Evolutionary conservation across 1,140 invertebrate species (phyloP).

Genomic region (Olivierus martensii): DNA sequence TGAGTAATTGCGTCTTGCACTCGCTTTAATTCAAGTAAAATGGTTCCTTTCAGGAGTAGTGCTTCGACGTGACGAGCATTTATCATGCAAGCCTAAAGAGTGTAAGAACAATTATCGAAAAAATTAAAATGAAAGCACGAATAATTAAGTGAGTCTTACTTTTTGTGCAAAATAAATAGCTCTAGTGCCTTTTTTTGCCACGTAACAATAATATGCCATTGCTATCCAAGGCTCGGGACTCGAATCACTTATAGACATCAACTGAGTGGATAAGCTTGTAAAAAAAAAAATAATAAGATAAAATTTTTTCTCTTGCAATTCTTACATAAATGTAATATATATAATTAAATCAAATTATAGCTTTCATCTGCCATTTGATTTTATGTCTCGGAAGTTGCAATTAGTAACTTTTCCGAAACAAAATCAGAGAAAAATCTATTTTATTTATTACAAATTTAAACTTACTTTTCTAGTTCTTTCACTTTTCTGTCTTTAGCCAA

Average conservation of each 20-base stretch:
- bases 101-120: background rate
- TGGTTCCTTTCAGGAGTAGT: constrained; percentile 49
- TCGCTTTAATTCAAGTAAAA: constrained; percentile 54
- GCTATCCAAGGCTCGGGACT: constrained; percentile 33
- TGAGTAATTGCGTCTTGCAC: constrained; percentile 50
- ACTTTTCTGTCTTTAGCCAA: constrained; percentile 33
- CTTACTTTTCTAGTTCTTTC: constrained; percentile 35
- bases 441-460: background rate
- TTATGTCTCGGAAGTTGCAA: too few species aligned
- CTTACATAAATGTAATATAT: too few species aligned
- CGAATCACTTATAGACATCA: constrained; percentile 17
- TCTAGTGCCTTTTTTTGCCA: constrained; percentile 24
- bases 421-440: too few species aligned
- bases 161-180: constrained; percentile 35
- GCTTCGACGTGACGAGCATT: constrained; percentile 45
- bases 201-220: constrained; percentile 29
- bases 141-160: constrained; percentile 19
- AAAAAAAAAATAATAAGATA: background rate
- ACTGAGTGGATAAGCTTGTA: constrained; percentile 8
- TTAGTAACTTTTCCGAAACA: too few species aligned
- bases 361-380: too few species aligned
- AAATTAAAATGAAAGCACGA: background rate
- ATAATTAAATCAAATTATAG: too few species aligned
- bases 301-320: too few species aligned
- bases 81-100: constrained; percentile 32